Base-by-base conservation (phyloP, 23 tunicate species). In the Halocynthia aurantium region DNA sequence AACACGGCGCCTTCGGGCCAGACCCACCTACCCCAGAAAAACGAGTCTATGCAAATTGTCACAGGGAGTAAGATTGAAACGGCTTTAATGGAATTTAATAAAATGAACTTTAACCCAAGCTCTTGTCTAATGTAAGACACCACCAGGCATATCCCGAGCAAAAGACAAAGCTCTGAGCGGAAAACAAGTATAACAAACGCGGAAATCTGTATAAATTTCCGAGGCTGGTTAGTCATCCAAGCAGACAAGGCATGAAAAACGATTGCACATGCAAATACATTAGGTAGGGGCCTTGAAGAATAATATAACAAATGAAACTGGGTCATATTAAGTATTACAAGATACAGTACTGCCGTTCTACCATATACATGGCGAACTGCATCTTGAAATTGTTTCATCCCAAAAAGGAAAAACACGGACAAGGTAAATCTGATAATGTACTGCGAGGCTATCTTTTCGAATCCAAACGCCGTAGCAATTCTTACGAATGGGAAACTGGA, bases 1-100 rank as follows among this genome's bases (percentile, higher is more conserved):
- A 93, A 87, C 6, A 94, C 99, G 53, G 85, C 85, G 4, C 92
- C 91, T 73, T 94, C 98, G 0, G 98, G 89, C 94, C 94, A 93
- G 0, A 87, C 52, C 81, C 77, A 84, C 0, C 84, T 70, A 31
- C 77, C 80, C 98, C 98, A 93, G 21, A 87, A 72, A 11, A 40
- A 70, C 7, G 98, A 87, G 72, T 93, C 98, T 50, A 93, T 62
- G 6, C 66, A n/a, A 10, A 86, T 6, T 10, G 97, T 77, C 64
- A 52, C 11, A 60, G 73, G 50, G 51, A 90, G 66, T 0, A 53
- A 50, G 63, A 57, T 18, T 7, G 75, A 54, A 5, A 88, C 93
- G 73, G 88, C 88, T 11, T 70, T 53, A 52, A 72, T 7, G 51
- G 80, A 67, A 53, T 73, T 73, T 0, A 15, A 7, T 6, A 79